These are phyloP conservation scores for Dipodomys stephensi DNA, from an alignment of 2,113 vertebrate species.

Conservation along the genomic window DNA sequence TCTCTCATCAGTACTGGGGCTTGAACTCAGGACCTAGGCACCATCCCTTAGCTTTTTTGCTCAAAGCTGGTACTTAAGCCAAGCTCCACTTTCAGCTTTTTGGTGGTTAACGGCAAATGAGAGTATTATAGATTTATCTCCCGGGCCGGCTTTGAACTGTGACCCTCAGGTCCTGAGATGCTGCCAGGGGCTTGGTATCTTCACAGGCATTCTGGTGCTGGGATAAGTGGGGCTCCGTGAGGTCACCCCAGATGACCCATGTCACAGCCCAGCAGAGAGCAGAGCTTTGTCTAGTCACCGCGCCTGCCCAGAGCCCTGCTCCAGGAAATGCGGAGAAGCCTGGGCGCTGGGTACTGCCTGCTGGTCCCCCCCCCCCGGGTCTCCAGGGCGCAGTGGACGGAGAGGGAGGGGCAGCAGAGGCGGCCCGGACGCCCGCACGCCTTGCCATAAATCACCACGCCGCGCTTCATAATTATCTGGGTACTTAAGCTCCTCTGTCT, in stretches of 20 bases:
- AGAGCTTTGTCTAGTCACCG: not conserved
- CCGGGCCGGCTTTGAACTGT: no score
- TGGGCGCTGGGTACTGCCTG: not conserved
- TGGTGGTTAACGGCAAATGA: no score
- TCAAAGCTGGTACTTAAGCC: no score
- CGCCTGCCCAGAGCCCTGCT: not conserved
- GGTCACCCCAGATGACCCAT: not conserved
- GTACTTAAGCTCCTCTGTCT: slow-evolving; percentile 53
- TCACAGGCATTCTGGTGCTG: not conserved
- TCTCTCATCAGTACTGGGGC: no score
- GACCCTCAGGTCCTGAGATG: no score
- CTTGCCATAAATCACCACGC: not conserved
- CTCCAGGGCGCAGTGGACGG: accelerated
- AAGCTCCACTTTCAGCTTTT: no score
- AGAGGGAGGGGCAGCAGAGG: not conserved
- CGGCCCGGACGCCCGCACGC: not conserved
- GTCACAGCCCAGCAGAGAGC: not conserved
- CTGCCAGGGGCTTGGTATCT: no score
- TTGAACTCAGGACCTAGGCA: no score
- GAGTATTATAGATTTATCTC: no score
- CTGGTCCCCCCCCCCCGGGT: not conserved
- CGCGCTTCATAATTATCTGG: slow-evolving; percentile 11
- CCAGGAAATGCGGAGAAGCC: not conserved
- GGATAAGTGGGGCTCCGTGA: not conserved
- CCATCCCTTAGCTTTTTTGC: no score